These are phyloP conservation scores for Acrocyrtus sp. DNA, from an alignment of 2,888 invertebrate genomes.

Conservation along the genomic window DNA sequence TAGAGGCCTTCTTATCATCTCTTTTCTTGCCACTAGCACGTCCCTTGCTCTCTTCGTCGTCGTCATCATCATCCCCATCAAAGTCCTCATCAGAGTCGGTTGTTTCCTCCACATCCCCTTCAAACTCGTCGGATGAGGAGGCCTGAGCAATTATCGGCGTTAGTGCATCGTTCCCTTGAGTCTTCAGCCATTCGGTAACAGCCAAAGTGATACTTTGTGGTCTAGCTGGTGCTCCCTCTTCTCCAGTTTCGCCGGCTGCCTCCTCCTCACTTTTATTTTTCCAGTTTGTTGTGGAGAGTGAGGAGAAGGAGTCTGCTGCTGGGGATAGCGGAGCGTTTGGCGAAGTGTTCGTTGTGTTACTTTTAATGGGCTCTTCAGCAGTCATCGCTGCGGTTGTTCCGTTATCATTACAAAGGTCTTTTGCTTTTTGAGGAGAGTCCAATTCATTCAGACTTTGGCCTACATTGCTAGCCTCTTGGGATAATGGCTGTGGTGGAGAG, in stretches of 20 bases:
- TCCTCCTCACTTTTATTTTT: neutral
- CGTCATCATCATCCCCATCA: constrained; percentile 44
- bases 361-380: constrained; percentile 29
- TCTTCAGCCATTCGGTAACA: constrained; percentile 63
- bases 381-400: constrained; percentile 10
- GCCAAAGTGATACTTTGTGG: constrained; percentile 63
- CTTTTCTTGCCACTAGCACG: constrained; percentile 5
- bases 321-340: no score
- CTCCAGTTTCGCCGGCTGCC: constrained; percentile 15
- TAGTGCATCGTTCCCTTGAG: constrained; percentile 62
- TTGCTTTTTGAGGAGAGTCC: neutral
- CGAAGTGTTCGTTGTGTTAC: neutral
- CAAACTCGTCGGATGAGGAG: constrained; percentile 49
- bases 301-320: constrained; percentile 1
- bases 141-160: constrained; percentile 55
- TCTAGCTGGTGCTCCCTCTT: constrained; percentile 47
- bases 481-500: neutral
- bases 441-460: neutral
- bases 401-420: constrained; percentile 4
- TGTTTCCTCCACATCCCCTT: constrained; percentile 48
- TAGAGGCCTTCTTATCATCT: constrained; percentile 45
- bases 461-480: neutral
- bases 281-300: no score
- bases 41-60: constrained; percentile 34
- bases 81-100: constrained; percentile 43